These are phyloP conservation scores for Neomonachus schauinslandi DNA, from an alignment of 2,113 vertebrate species.

Conservation along the genomic window DNA sequence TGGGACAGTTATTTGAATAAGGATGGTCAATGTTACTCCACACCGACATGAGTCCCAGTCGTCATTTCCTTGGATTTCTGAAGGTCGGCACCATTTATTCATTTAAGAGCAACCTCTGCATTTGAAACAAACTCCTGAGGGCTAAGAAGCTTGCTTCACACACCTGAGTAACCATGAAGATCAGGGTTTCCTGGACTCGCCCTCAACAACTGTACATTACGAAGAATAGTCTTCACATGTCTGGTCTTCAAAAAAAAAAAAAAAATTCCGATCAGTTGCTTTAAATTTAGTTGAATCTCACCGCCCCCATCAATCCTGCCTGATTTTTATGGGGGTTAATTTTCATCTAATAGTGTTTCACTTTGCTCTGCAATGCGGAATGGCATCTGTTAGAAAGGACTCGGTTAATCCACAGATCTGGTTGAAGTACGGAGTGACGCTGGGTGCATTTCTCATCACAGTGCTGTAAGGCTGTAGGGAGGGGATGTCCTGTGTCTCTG, in stretches of 20 bases:
- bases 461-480: not conserved
- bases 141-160: not conserved
- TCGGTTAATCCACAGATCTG: not conserved
- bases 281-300: not conserved
- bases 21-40: not conserved
- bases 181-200: not conserved
- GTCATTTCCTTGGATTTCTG: not conserved
- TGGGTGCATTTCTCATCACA: not conserved
- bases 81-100: not conserved
- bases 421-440: not conserved
- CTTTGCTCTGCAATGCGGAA: not conserved
- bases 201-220: not conserved
- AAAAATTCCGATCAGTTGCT: not conserved
- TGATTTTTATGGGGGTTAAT: not conserved
- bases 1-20: not conserved
- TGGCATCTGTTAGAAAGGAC: not conserved
- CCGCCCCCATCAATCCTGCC: rapidly evolving
- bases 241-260: not conserved
- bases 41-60: rapidly evolving
- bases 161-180: not conserved
- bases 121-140: not conserved
- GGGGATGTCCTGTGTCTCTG: rapidly evolving
- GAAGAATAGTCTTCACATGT: not conserved
- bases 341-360: not conserved
- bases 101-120: not conserved